Evolutionary conservation across 2,113 vertebrate genomes (phyloP).

Genomic region (Burhinus oedicnemus): DNA sequence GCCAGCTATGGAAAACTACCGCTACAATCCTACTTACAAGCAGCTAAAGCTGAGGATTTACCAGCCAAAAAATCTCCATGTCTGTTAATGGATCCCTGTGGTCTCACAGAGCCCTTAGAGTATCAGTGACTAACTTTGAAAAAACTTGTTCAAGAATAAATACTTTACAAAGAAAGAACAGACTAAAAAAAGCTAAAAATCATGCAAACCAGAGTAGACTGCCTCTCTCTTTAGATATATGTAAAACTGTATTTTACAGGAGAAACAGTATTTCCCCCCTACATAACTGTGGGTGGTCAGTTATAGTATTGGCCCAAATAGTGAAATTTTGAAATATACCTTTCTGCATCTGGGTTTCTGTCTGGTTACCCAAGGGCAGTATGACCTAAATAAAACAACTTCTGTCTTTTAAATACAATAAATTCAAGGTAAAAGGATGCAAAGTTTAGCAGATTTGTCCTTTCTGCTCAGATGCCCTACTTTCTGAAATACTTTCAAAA

Average conservation of each 20-base stretch:
- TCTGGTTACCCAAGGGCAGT: constrained; percentile 37
- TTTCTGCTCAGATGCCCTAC: neutral
- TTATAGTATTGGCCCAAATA: neutral
- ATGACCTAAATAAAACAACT: constrained; percentile 40
- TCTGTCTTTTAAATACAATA: constrained; percentile 20
- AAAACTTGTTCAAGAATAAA: neutral
- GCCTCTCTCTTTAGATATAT: neutral
- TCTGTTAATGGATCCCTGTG: neutral
- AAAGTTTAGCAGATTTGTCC: neutral
- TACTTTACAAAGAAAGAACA: neutral
- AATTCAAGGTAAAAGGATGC: constrained; percentile 24
- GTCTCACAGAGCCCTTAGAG: neutral
- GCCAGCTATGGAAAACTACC: neutral
- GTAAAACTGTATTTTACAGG: neutral
- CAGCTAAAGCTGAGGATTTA: neutral
- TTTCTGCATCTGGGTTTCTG: constrained; percentile 21
- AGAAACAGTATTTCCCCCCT: neutral
- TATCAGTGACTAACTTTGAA: neutral
- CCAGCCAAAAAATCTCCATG: neutral
- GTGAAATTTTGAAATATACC: neutral
- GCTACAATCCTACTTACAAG: neutral
- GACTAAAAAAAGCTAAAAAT: neutral
- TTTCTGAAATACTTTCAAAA: neutral
- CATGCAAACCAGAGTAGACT: neutral
- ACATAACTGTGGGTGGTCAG: constrained; percentile 25